A percentile compares a stretch with the other conserved stretches of the same genome.
Conservation (phyloP, 2,797 vertebrate species). For the Catharus ustulatus region DNA sequence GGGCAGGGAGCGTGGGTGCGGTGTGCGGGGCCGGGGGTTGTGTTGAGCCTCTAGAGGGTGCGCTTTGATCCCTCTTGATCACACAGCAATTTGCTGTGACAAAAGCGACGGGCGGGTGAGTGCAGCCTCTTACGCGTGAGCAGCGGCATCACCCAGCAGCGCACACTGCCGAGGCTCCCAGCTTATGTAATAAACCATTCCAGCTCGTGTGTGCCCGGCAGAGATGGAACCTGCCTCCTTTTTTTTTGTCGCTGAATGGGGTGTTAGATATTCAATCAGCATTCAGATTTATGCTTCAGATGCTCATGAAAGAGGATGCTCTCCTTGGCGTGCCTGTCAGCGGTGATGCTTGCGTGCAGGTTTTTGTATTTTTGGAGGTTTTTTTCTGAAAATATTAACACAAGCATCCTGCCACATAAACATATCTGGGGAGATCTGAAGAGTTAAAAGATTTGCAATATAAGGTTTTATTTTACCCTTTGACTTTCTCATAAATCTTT, state of each 20-base stretch:
- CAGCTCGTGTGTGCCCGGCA: not conserved
- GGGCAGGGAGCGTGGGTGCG: not conserved
- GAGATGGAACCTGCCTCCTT: not conserved
- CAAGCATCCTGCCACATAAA: not conserved
- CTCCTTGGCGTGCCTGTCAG: conserved; percentile 7
- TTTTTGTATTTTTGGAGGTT: not conserved
- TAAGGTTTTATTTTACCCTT: conserved; percentile 44
- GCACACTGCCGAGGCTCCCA: not conserved
- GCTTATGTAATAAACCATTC: not conserved
- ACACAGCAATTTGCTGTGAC: not conserved
- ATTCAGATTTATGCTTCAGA: conserved; percentile 44
- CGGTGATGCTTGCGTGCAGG: not conserved
- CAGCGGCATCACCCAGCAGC: not conserved
- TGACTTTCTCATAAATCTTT: not conserved
- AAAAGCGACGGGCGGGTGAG: not conserved
- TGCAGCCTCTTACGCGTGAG: not conserved
- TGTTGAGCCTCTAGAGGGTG: conserved; percentile 25
- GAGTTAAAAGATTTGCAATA: conserved; percentile 27
- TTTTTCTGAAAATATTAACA: conserved; percentile 10
- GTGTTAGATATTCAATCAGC: conserved; percentile 7
- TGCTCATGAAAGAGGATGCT: conserved; percentile 4
- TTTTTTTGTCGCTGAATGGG: not conserved
- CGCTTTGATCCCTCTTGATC: conserved; percentile 6
- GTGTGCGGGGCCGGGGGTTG: not conserved
- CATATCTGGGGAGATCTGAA: not conserved